A percentile compares a stretch with the other conserved stretches of the same genome.
These are phyloP conservation scores for Darevskia mixta DNA, from an alignment of 2,797 vertebrate species.

Conservation along the genomic window DNA sequence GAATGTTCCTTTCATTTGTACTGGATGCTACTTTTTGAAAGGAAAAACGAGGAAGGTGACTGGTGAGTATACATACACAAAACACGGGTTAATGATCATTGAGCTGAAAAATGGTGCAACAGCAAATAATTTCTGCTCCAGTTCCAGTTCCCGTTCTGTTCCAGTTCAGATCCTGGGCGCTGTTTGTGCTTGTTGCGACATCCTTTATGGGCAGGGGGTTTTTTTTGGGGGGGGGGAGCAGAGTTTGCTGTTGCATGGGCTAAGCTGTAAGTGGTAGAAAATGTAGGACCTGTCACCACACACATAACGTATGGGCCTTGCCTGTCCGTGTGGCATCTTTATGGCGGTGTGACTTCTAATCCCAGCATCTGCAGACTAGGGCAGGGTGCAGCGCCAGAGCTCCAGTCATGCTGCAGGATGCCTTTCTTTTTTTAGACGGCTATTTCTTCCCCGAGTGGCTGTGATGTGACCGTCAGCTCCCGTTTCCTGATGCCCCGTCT, in stretches of 20 bases:
- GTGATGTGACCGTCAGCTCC: conserved; percentile 70
- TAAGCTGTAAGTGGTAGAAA: conserved; percentile 56
- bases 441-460: conserved; percentile 56
- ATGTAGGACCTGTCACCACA: conserved; percentile 65
- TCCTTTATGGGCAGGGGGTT: no score
- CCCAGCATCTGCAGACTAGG: conserved; percentile 69
- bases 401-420: conserved; percentile 64
- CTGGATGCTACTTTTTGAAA: background rate
- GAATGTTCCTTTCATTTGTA: background rate
- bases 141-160: background rate
- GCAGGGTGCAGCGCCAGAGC: conserved; percentile 3
- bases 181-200: background rate
- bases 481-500: conserved; percentile 68
- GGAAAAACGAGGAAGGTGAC: background rate
- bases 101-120: background rate
- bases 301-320: conserved; percentile 66
- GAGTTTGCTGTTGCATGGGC: background rate
- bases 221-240: no score
- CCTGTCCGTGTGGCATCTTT: conserved; percentile 65
- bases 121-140: conserved; percentile 10
- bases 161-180: conserved; percentile 17
- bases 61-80: conserved; percentile 15
- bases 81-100: background rate
- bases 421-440: conserved; percentile 71
- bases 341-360: conserved; percentile 72